phyloP scores from a whole-genome alignment of 1,140 invertebrate genomes.

The Drosophila parabipectinata region DNA sequence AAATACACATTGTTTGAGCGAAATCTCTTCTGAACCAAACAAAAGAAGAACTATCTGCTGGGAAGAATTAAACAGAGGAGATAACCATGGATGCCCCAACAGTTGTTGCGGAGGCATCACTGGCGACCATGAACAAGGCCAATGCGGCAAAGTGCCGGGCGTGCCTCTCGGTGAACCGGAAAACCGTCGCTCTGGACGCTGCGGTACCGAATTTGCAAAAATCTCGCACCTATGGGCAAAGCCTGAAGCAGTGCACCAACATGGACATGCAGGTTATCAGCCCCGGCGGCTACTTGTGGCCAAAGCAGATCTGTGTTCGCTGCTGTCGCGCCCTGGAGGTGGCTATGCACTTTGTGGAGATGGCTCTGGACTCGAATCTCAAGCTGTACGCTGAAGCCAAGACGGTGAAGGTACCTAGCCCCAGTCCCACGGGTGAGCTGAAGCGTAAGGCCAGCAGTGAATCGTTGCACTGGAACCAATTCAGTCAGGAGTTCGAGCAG shows the following conservation, averaged over 20 bases:
- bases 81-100: constrained; percentile 52
- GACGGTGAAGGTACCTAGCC: constrained; percentile 39
- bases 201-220: constrained; percentile 58
- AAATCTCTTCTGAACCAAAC: constrained; percentile 1
- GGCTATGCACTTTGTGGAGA: constrained; percentile 71
- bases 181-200: constrained; percentile 58
- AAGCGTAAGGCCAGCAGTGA: constrained; percentile 68
- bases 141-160: constrained; percentile 68
- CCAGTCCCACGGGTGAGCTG: constrained; percentile 49
- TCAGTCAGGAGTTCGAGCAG: constrained; percentile 70
- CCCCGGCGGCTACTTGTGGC: constrained; percentile 61
- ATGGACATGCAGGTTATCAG: constrained; percentile 44
- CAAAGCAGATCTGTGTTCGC: constrained; percentile 71
- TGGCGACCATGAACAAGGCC: constrained; percentile 59
- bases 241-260: constrained; percentile 64
- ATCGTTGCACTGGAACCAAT: constrained; percentile 67
- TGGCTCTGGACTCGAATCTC: constrained; percentile 62
- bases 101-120: constrained; percentile 38
- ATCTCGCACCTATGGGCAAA: constrained; percentile 56
- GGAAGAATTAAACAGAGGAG: not conserved
- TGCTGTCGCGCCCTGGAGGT: constrained; percentile 73
- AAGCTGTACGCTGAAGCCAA: constrained; percentile 59
- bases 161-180: constrained; percentile 63
- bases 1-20: constrained; percentile 29
- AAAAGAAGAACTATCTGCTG: not conserved